Evolutionary conservation across 2,113 vertebrate genomes (phyloP), one percentile per base, ranked within the genome.

Genomic region (Phrynosoma blainvillii): DNA sequence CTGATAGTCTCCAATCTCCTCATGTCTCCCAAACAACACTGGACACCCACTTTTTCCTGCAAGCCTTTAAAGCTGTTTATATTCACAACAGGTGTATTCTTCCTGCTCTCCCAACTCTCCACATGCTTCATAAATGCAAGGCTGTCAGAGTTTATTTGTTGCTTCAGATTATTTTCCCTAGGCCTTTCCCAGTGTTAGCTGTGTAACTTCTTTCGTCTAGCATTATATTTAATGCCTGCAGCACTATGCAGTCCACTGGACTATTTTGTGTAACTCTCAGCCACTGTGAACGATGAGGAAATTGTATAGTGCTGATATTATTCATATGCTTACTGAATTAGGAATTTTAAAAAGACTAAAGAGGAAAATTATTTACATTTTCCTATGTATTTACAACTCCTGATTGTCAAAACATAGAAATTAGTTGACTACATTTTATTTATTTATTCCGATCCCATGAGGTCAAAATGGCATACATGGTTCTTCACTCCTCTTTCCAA

Each of bases 61-160:
- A 90, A 89, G 82, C 42, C 91, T 91, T 93, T 90, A 79, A 91
- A 88, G 78, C 7, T 84, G 27, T 90, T 95, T 87, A 90, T 85
- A 91, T 89, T 92, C 87, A 90, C 68, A 8, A 73, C 1, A 89
- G 85, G 9, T 56, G 11, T 93, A 90, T 91, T 59, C 71, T 88
- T n/a, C 75, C 68, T 84, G 70, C 40, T 80, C 8, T 88, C 89
- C 25, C 75, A 9, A 66, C 40, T 90, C 21, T 92, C 79, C 47
- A 62, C 54, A 91, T 86, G 47, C 36, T 89, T 93, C 80, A 90
- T 83, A 88, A 92, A 92, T 47, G 75, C n/a, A 87, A 4, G 36
- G 13, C 54, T 93, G 70, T 80, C 89, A 91, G 74, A 71, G 88
- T 90, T 86, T 90, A 85, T 92, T 86, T 92, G 90, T 88, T 93